These are phyloP conservation scores for Tholera decimalis DNA, from an alignment of 2,888 invertebrate species.

Conservation along the genomic window DNA sequence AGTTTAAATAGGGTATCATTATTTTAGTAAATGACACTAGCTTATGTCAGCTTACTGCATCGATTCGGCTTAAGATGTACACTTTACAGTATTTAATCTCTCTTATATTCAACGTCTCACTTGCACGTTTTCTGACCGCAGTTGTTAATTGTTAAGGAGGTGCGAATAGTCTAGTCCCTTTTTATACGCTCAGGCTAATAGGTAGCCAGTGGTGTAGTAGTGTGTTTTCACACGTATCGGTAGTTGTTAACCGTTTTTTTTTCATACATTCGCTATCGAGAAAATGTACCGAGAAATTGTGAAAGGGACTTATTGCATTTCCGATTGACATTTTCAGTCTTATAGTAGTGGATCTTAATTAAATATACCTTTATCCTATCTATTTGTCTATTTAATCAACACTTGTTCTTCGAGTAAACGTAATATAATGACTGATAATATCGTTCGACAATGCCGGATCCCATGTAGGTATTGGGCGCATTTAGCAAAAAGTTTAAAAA, in stretches of 20 bases:
- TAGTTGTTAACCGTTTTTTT: background rate
- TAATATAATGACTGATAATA: conserved; percentile 13
- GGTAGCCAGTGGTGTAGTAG: background rate
- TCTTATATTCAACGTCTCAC: no score
- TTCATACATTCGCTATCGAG: background rate
- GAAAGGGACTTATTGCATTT: background rate
- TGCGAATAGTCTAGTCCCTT: background rate
- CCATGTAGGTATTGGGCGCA: background rate
- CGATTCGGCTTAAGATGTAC: no score
- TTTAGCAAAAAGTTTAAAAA: conserved; percentile 27
- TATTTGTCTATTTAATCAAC: conserved; percentile 26
- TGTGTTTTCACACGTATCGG: background rate
- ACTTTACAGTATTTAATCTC: no score
- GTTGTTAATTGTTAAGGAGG: background rate
- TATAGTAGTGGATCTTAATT: conserved; percentile 5
- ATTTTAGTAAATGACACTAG: no score
- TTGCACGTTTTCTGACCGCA: conserved; percentile 5
- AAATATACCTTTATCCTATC: background rate
- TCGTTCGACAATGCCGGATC: conserved; percentile 16
- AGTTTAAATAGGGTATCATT: no score
- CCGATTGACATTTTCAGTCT: background rate
- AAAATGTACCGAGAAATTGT: background rate
- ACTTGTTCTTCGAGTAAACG: background rate
- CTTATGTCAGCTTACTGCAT: no score
- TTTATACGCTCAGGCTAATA: background rate